Percentiles rank a stretch among this genome's conserved stretches.
Conservation (phyloP, 2,113 vertebrate genomes). For the Onychostruthus taczanowskii region DNA sequence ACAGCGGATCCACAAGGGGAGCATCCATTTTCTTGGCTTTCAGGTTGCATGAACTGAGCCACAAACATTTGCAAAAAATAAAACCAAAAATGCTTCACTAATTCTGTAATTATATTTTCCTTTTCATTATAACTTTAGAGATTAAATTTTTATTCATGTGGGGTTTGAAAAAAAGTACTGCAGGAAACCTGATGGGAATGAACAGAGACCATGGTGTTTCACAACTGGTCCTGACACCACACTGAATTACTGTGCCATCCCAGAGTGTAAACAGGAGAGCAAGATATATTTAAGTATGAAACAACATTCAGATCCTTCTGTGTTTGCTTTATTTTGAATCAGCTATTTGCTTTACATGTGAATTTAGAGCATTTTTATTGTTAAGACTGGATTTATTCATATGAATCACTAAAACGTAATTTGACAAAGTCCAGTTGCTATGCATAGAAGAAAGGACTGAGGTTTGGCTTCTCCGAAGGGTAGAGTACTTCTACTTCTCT, state of each 20-base stretch:
- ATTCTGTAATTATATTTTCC: neutral
- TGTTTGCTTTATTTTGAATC: neutral
- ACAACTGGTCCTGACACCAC: constrained; percentile 62
- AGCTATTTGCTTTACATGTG: neutral
- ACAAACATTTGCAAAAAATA: neutral
- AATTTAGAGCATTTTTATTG: neutral
- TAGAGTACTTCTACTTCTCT: neutral
- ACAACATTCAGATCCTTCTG: neutral
- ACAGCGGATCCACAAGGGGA: neutral
- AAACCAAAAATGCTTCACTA: neutral
- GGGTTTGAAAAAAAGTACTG: constrained; percentile 80
- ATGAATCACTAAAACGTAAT: neutral
- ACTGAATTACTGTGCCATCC: constrained; percentile 80
- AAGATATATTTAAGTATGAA: neutral
- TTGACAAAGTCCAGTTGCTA: neutral
- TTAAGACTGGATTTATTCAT: neutral
- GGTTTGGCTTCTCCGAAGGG: neutral
- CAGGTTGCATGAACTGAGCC: neutral
- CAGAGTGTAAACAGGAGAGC: constrained; percentile 55
- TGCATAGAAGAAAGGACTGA: neutral
- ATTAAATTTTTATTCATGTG: neutral
- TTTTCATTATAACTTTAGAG: neutral
- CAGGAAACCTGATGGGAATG: constrained; percentile 80
- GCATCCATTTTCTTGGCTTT: neutral
- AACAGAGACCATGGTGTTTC: constrained; percentile 80